Conservation (phyloP, 35 echinoderm and acorn worm genomes). For the Lytechinus variegatus region DNA sequence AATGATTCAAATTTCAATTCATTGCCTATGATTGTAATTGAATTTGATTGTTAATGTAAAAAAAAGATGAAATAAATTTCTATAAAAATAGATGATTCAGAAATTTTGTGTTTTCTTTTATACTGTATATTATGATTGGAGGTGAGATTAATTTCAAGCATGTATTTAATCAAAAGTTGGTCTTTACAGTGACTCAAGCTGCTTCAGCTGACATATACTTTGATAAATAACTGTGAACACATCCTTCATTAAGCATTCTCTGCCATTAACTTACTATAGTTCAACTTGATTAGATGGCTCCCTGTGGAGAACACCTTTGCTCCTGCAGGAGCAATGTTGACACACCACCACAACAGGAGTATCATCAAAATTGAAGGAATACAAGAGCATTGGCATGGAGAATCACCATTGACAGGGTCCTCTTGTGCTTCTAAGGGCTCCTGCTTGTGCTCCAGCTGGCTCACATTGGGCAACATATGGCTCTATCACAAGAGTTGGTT, state of each 20-base stretch:
- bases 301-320: no score
- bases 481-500: no score
- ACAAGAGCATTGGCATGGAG: no score
- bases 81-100: not conserved
- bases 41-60: not conserved
- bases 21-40: not conserved
- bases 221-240: not conserved
- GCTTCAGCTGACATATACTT: not conserved
- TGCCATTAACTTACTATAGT: not conserved
- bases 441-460: no score
- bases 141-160: not conserved
- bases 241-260: not conserved
- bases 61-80: not conserved
- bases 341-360: no score
- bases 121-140: not conserved
- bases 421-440: no score
- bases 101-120: not conserved
- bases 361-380: no score
- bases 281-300: not conserved
- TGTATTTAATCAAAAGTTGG: not conserved
- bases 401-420: no score
- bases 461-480: no score
- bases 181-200: not conserved
- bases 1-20: not conserved
- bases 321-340: no score